Evolutionary conservation across 2,113 vertebrate species (phyloP).

Genomic region (Alethe diademata): DNA sequence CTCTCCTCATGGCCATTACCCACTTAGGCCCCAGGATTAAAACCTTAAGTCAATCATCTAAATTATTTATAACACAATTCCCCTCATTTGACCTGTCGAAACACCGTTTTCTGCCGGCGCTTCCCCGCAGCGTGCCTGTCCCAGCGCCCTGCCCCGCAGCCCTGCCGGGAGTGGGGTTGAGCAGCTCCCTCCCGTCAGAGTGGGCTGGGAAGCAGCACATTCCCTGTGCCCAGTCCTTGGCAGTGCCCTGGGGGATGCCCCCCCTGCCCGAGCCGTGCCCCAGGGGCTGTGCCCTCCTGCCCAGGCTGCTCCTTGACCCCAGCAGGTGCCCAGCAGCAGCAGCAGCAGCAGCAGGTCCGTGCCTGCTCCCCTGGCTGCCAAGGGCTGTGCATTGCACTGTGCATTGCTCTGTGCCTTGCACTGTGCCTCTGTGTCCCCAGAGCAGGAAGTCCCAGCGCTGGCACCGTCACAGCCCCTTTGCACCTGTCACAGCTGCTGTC

Average conservation of each 20-base stretch:
- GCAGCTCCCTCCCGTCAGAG: rapidly evolving
- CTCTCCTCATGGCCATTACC: not conserved
- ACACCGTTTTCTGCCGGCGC: rapidly evolving
- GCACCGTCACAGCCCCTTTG: not conserved
- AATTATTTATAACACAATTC: not conserved
- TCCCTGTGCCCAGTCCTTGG: rapidly evolving
- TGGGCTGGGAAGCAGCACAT: not conserved
- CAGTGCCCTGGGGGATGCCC: rapidly evolving
- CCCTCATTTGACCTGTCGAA: not conserved
- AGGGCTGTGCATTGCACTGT: not conserved
- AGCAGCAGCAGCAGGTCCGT: rapidly evolving
- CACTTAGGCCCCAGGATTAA: not conserved
- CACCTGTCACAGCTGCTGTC: not conserved
- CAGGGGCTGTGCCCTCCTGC: not conserved
- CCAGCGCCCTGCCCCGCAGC: not conserved
- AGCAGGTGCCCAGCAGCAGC: not conserved
- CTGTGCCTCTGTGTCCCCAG: not conserved
- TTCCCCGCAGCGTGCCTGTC: not conserved
- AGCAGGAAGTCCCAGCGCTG: not conserved
- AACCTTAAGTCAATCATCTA: not conserved
- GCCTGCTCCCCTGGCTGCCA: not conserved
- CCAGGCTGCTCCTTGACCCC: not conserved
- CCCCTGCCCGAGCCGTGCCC: rapidly evolving
- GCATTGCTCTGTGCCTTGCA: not conserved
- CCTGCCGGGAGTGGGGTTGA: rapidly evolving